Base-by-base conservation (phyloP, 1,140 invertebrate genomes). In the Octopus bimaculoides region DNA sequence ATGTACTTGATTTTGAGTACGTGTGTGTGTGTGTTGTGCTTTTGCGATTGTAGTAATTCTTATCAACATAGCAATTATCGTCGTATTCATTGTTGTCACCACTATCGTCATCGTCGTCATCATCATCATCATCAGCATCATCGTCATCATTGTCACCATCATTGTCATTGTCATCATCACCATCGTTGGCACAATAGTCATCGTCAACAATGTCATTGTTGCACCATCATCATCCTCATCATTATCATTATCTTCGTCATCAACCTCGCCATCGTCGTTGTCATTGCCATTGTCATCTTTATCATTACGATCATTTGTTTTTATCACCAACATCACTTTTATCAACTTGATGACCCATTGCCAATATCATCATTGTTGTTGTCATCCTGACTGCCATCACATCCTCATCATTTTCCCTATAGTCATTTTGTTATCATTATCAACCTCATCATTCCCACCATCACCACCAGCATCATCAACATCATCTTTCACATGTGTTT, bases 141-240 rank as follows among this genome's bases (percentile, higher is more conserved):
- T 26, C n/a, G 4, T 75, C 52, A 61, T 61, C 56, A 61, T 61
- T 17, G 17, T 61, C 56, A 61, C 17, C 56, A 17, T 61, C 56
- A 12, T 4, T 10, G 4, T 75, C 20, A 26, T 75, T 12, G 52
- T 26, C 74, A 1, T 52, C 74, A 26, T 26, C 74, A 26, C 20
- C 74, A 17, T 61, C 56, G 2, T 61, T 17, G 56, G 1, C 56
- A 17, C 17, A 9, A 17, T 61, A 9, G 56, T 61, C 56, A 17
- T 61, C 2, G 17, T 61, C 56, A 61, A 12, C 56, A 61, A 12
- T 17, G 56, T 61, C 56, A 1, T 61, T 17, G 56, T 61, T 17
- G 56, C 9, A 84, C 79, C 78, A 61, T 79, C 75, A 9, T 74
- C 66, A 76, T 80, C 79, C 55, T 80, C 79, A 77, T 80, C 54